Base-by-base conservation (phyloP, 2,888 invertebrate species). In the Pheosia tremula region DNA sequence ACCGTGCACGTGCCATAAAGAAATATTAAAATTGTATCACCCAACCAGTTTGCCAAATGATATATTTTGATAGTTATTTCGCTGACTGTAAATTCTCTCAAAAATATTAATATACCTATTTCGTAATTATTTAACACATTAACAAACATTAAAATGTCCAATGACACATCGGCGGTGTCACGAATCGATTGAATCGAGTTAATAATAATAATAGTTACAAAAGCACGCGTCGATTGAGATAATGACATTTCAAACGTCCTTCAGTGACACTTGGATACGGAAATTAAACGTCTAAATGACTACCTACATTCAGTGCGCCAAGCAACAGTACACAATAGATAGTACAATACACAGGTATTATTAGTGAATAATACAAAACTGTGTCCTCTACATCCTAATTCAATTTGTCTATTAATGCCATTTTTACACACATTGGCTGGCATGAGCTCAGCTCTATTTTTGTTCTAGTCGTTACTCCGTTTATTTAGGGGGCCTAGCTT, bases 251-350 rank as follows among this genome's bases (percentile, higher is more conserved):
- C 81, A 84, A 84, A 85, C 83, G 89, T 88, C 90, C 90, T 90
- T 90, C 88, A 85, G 73, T 78, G 82, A 83, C 81, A 85, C 83
- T 84, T 82, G 74, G 82, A 90, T 75, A 83, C 90, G 90, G 90
- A 91, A 90, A 90, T 90, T 87, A 84, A 87, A 82, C 80, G 70
- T 77, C 81, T 82, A 86, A 88, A 88, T 89, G 84, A 87, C 88
- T 89, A 85, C 85, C 85, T 87, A 87, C 84, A 81, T 79, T 83
- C 69, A 71, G 76, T 77, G 75, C 71, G 77, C 66, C 62, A 58
- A 67, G 64, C 70, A 77, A 71, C 69, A 70, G 69, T 77, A 74
- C 64, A 77, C 69, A 73, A 77, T 72, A 72, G 64, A 77, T 72
- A 72, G 64, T 62, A 72, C 69, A 76, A 69, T 75, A 71, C 64